phyloP scores from a whole-genome alignment of 1,140 invertebrate genomes.

The Xylocopa sonorina region DNA sequence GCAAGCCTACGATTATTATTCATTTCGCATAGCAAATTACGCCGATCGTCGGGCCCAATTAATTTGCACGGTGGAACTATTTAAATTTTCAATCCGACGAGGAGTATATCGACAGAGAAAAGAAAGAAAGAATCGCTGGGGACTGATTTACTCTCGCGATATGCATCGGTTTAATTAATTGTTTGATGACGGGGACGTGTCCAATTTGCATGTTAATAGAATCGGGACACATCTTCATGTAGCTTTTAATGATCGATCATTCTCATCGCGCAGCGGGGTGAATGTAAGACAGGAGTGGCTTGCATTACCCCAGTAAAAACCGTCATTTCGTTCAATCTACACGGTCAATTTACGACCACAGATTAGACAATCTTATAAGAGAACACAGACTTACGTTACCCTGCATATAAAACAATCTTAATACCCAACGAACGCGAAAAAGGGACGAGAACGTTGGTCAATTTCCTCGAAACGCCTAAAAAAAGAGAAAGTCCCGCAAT shows the following conservation, averaged over 20 bases:
- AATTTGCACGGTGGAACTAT: neutral
- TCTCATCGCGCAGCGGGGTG: neutral
- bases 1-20: no score
- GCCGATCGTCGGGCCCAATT: neutral
- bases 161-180: conserved; percentile 19
- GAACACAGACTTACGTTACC: neutral
- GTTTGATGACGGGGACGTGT: conserved; percentile 22
- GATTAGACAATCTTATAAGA: neutral
- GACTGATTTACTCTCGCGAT: neutral
- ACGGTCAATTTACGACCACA: neutral
- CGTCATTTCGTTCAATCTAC: no score
- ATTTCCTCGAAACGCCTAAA: neutral
- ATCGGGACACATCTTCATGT: conserved; percentile 2
- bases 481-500: neutral
- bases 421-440: neutral
- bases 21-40: neutral
- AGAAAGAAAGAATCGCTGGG: neutral
- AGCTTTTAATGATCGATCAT: conserved; percentile 16
- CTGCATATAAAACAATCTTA: neutral
- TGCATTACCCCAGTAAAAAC: neutral
- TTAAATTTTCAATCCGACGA: conserved; percentile 1
- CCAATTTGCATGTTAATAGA: conserved; percentile 28
- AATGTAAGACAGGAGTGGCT: neutral
- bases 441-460: neutral
- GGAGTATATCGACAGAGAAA: neutral